Evolutionary conservation across 2,113 vertebrate genomes (phyloP).

Genomic region (Paraplagusia blochii): DNA sequence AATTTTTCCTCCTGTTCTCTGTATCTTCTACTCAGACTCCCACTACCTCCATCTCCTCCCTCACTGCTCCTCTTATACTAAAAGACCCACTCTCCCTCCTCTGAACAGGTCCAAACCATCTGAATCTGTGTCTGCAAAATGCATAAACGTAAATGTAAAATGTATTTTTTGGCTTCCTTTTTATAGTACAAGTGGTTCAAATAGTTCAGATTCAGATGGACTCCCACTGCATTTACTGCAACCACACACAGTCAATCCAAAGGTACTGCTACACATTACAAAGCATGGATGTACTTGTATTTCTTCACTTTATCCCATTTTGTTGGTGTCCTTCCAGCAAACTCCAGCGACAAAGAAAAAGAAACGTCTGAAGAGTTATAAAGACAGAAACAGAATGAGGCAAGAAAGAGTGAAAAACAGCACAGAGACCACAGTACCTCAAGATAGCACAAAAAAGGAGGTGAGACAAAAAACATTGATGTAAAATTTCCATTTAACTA

Average conservation of each 20-base stretch:
- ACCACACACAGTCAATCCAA: slow-evolving; percentile 39
- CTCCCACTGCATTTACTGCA: slow-evolving; percentile 72
- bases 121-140: too few relatives aligned
- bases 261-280: slow-evolving; percentile 30
- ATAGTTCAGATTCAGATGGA: slow-evolving; percentile 85
- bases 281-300: neutral
- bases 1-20: too few relatives aligned
- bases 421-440: slow-evolving; percentile 12
- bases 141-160: too few relatives aligned
- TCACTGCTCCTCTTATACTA: too few relatives aligned
- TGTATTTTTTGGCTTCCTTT: neutral
- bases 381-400: slow-evolving; percentile 71
- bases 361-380: slow-evolving; percentile 72
- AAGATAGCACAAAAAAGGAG: slow-evolving; percentile 21
- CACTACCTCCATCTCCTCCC: too few relatives aligned
- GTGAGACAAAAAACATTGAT: slow-evolving; percentile 25
- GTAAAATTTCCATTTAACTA: too few relatives aligned
- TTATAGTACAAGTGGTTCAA: slow-evolving; percentile 85
- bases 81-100: too few relatives aligned
- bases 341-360: slow-evolving; percentile 56
- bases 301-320: neutral
- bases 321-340: slow-evolving; percentile 30
- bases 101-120: too few relatives aligned
- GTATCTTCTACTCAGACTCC: too few relatives aligned
- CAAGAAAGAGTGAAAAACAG: slow-evolving; percentile 22